Evolutionary conservation across 2,797 vertebrate species (phyloP), one percentile per base, ranked within the genome.

Genomic region (Siniperca undulata): DNA sequence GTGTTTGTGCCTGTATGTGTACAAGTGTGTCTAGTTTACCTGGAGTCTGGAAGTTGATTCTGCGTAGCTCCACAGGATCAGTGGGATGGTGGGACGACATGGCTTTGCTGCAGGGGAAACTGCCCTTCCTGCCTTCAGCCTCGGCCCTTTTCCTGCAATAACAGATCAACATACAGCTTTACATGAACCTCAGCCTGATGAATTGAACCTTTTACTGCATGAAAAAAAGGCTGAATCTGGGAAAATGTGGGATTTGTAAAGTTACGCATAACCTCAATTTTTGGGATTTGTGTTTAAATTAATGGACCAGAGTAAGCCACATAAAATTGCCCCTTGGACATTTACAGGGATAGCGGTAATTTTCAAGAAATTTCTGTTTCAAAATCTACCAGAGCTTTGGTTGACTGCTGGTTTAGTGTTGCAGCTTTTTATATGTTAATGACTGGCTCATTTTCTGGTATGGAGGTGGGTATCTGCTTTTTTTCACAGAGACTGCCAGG

Each of bases 31-130:
- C 20, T n/a, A 38, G 40, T 71, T 95, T 96, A 99, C 98, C 98
- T 67, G 98, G 97, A 55, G 98, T 99, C 92, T 99, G 98, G 94
- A 99, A 99, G 95, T 99, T 99, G 95, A 99, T 98, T 83, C 98
- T 96, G 65, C 98, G 97, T 5, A 99, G 96, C 91, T 99, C 98
- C 84, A 99, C 98, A 0, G 98, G 98, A 78, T 99, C 98, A 48
- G 98, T 99, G 86, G 98, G 98, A 85, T 99, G 98, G 86, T 99
- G 98, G 71, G 98, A 99, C 68, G 97, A 98, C 91, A 99, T 96
- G 62, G 99, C 97, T 92, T 99, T 99, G 94, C 95, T 99, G 93
- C 98, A 98, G 3, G 98, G 98, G 86, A 99, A 97, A 88, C 98
- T 99, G 93, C 97, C 97, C 84, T 99, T 99, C 92, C 98, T 97